Evolutionary conservation across 2,888 invertebrate species (phyloP), one percentile per base, ranked within the genome.

Genomic region (Anaspis maculata): DNA sequence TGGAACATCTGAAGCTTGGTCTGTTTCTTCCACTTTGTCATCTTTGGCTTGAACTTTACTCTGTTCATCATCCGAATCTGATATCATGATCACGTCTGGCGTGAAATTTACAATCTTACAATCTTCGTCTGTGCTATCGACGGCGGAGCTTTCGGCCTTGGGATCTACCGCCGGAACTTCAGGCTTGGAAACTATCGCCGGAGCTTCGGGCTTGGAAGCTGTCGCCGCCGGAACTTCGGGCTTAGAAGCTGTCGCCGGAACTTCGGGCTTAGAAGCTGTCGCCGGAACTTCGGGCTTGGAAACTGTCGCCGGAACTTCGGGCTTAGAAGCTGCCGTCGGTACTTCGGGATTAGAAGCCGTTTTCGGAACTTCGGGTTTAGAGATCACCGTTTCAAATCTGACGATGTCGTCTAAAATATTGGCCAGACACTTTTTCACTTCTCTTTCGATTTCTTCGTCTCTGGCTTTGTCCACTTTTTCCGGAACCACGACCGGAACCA

Each of bases 41-140:
- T n/a, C n/a, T n/a, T n/a, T n/a, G n/a, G n/a, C n/a, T n/a, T n/a
- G n/a, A 13, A 37, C 25, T 12, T 35, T 38, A 25, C 14, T 23
- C 19, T 31, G 33, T 24, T 51, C 52, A 28, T 51, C 52, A 32
- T 57, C 56, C 9, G 55, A 52, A 44, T 52, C 51, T 5, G 47
- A 50, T 23, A 52, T 46, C 41, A 55, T 44, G 30, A 49, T 46
- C 26, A 46, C 48, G 41, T 48, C 53, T n/a, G n/a, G n/a, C n/a
- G n/a, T n/a, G n/a, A n/a, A n/a, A n/a, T n/a, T n/a, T n/a, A n/a
- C n/a, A n/a, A n/a, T n/a, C 16, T 39, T 42, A 19, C 19, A 19
- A 6, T 19, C 32, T 23, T 28, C 14, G 11, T 32, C 34, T 28
- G 19, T 21, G 6, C 23, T 24, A 9, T 32, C 22, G 11, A 9